These are phyloP conservation scores for Xiphorhynchus erythropygius DNA, from an alignment of 2,797 vertebrate species.

Conservation along the genomic window DNA sequence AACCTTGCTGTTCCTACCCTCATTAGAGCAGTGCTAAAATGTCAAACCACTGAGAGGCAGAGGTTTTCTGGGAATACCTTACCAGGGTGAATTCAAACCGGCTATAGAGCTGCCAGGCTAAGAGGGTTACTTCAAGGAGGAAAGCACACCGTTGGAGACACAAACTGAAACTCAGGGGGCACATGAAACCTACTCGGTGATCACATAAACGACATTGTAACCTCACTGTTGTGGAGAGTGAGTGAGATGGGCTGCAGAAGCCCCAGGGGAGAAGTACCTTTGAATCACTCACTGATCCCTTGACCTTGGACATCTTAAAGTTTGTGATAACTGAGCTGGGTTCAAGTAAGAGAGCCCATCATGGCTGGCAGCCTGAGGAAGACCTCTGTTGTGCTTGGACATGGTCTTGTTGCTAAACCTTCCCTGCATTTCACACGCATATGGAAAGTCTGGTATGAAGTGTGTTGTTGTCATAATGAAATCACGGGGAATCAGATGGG, in stretches of 20 bases:
- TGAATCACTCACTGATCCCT: not conserved
- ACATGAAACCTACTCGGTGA: fast-evolving
- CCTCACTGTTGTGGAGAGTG: not conserved
- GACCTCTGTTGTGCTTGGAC: not conserved
- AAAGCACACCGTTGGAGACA: fast-evolving
- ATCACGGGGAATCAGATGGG: constrained; percentile 67
- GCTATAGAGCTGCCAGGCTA: not conserved
- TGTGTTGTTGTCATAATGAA: constrained; percentile 53
- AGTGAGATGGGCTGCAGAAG: not conserved
- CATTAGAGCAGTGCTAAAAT: not conserved
- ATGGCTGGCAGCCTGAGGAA: not conserved
- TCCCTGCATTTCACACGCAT: not conserved
- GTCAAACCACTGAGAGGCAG: not conserved
- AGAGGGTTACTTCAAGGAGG: not conserved
- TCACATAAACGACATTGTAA: not conserved
- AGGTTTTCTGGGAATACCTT: not conserved
- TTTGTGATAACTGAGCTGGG: not conserved
- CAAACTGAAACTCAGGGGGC: fast-evolving
- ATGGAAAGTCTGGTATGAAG: not conserved
- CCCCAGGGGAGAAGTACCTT: not conserved
- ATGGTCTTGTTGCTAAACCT: not conserved
- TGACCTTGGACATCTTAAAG: not conserved
- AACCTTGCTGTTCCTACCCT: not conserved
- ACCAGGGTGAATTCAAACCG: not conserved
- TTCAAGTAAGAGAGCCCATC: not conserved